A percentile compares a stretch with the other conserved stretches of the same genome.
These are phyloP conservation scores for Nannobrachium achirus DNA, from an alignment of 2,113 vertebrate genomes.

Conservation along the genomic window DNA sequence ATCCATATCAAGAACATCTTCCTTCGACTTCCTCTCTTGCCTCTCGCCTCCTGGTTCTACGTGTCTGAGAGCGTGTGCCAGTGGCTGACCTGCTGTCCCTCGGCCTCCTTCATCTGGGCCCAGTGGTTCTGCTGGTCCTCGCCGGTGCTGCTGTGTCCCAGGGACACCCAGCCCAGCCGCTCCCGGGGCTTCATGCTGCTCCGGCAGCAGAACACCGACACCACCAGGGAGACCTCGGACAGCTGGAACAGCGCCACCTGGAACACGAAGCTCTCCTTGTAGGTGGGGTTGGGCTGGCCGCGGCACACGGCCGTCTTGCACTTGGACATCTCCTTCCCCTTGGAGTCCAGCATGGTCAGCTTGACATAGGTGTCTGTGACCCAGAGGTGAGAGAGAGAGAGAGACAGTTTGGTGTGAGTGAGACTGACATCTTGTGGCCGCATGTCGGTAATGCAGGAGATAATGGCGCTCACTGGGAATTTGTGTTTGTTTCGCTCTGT, in stretches of 20 bases:
- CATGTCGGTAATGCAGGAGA: slow-evolving; percentile 8
- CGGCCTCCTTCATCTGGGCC: slow-evolving; percentile 94
- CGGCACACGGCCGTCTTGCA: slow-evolving; percentile 93
- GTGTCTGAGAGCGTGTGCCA: slow-evolving; percentile 93
- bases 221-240: slow-evolving; percentile 93
- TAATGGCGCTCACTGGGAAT: not conserved
- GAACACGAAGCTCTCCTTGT: slow-evolving; percentile 97
- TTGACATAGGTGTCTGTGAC: slow-evolving; percentile 97
- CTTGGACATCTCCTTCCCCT: slow-evolving; percentile 98
- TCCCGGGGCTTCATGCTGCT: slow-evolving; percentile 92
- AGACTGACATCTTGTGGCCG: slow-evolving; percentile 63
- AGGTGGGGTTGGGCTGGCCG: slow-evolving; percentile 93
- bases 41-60: slow-evolving; percentile 56
- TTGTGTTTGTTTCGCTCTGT: not conserved
- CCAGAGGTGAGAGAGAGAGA: not conserved
- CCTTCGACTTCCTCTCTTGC: not conserved
- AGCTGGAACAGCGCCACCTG: slow-evolving; percentile 98
- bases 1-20: too few species aligned
- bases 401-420: slow-evolving; percentile 25
- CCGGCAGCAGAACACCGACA: slow-evolving; percentile 92
- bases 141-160: slow-evolving; percentile 94
- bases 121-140: slow-evolving; percentile 95
- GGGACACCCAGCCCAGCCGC: slow-evolving; percentile 93
- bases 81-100: slow-evolving; percentile 94
- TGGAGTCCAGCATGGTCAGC: slow-evolving; percentile 94